Percentiles rank a stretch among this genome's conserved stretches.
Conservation (phyloP, 2,888 invertebrate genomes). For the Bombylius major region DNA sequence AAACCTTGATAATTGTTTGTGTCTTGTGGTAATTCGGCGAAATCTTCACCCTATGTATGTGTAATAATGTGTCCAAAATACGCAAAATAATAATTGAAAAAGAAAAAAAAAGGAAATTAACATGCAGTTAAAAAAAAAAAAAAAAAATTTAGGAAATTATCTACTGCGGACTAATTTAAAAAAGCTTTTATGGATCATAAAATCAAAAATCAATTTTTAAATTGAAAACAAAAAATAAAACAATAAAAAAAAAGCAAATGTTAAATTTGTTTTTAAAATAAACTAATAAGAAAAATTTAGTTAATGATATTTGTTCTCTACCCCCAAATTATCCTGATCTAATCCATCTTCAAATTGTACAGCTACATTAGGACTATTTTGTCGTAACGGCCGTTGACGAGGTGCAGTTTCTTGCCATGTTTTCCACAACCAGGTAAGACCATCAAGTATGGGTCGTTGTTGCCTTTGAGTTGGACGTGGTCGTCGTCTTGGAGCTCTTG, state of each 20-base stretch:
- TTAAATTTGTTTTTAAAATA: too few relatives aligned
- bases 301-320: neutral
- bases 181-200: too few relatives aligned
- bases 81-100: slow-evolving; percentile 1
- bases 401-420: slow-evolving; percentile 45
- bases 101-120: slow-evolving; percentile 3
- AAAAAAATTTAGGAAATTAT: too few relatives aligned
- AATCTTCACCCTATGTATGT: slow-evolving; percentile 3
- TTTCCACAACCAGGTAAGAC: slow-evolving; percentile 46
- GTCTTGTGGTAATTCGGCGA: slow-evolving; percentile 23
- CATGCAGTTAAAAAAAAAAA: neutral
- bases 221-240: too few relatives aligned
- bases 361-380: neutral
- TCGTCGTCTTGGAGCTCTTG: slow-evolving; percentile 15
- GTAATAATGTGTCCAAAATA: neutral
- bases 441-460: slow-evolving; percentile 41
- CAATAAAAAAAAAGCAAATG: too few relatives aligned
- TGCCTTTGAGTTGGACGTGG: slow-evolving; percentile 29
- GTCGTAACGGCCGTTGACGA: slow-evolving; percentile 17
- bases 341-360: neutral
- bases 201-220: too few relatives aligned
- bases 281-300: too few relatives aligned
- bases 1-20: slow-evolving; percentile 19
- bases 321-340: slow-evolving; percentile 1
- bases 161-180: too few relatives aligned